A percentile compares a stretch with the other conserved stretches of the same genome.
Evolutionary conservation across 2,113 vertebrate genomes (phyloP).

Genomic region (Cathartes aura): DNA sequence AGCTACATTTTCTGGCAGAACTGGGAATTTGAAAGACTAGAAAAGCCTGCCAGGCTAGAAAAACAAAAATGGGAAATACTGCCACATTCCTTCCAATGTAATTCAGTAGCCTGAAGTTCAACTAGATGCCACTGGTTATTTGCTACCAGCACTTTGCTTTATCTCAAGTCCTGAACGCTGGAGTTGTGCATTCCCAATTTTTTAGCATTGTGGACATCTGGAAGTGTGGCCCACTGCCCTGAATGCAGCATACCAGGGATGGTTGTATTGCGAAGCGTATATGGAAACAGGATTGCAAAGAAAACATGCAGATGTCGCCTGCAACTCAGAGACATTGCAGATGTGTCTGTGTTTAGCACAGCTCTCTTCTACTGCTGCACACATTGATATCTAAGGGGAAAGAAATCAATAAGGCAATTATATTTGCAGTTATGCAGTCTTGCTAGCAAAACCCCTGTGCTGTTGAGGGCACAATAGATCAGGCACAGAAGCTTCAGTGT

Average conservation of each 20-base stretch:
- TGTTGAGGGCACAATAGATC: background rate
- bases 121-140: background rate
- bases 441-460: background rate
- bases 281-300: background rate
- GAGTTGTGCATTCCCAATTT: background rate
- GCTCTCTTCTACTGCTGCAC: background rate
- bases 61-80: slow-evolving; percentile 6
- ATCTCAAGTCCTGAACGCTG: background rate
- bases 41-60: background rate
- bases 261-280: background rate
- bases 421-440: background rate
- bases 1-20: slow-evolving; percentile 24
- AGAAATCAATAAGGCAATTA: background rate
- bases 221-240: background rate
- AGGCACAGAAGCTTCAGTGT: background rate
- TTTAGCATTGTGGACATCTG: background rate
- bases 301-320: background rate
- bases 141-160: background rate
- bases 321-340: background rate
- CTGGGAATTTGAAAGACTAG: background rate
- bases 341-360: background rate
- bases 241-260: background rate
- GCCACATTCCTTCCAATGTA: background rate
- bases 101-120: slow-evolving; percentile 31
- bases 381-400: background rate